These are phyloP conservation scores for Tokudaia tokunoshimensis DNA, from an alignment of 2,797 vertebrate species.

Conservation along the genomic window DNA sequence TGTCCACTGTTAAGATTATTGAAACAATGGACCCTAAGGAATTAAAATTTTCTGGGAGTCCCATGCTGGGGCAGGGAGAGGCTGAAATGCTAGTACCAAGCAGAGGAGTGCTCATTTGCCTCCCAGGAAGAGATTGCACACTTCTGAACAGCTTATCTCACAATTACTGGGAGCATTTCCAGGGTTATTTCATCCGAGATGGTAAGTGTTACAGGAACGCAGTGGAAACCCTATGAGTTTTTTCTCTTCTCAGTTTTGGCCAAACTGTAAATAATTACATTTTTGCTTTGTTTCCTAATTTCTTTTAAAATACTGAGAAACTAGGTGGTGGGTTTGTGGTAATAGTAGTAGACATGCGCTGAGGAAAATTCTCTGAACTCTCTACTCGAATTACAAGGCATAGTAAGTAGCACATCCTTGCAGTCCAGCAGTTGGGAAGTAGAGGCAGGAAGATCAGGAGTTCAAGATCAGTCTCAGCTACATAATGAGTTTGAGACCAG, in stretches of 20 bases:
- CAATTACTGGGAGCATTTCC: not conserved
- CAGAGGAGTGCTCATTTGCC: not conserved
- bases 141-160: not conserved
- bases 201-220: not conserved
- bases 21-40: not conserved
- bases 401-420: not conserved
- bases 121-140: not conserved
- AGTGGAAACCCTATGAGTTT: not conserved
- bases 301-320: not conserved
- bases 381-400: not conserved
- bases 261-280: not conserved
- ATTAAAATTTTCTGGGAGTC: not conserved
- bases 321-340: not conserved
- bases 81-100: not conserved
- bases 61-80: not conserved
- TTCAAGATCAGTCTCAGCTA: not conserved
- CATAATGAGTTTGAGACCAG: not conserved
- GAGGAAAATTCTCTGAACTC: conserved; percentile 39
- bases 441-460: not conserved
- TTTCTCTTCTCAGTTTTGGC: not conserved
- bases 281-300: not conserved
- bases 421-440: not conserved
- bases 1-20: not conserved
- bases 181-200: not conserved
- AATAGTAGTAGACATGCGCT: not conserved